Percentiles rank a stretch among this genome's conserved stretches.
phyloP scores from a whole-genome alignment of 2,888 invertebrate species.

The Lissocephala sabroskyi region DNA sequence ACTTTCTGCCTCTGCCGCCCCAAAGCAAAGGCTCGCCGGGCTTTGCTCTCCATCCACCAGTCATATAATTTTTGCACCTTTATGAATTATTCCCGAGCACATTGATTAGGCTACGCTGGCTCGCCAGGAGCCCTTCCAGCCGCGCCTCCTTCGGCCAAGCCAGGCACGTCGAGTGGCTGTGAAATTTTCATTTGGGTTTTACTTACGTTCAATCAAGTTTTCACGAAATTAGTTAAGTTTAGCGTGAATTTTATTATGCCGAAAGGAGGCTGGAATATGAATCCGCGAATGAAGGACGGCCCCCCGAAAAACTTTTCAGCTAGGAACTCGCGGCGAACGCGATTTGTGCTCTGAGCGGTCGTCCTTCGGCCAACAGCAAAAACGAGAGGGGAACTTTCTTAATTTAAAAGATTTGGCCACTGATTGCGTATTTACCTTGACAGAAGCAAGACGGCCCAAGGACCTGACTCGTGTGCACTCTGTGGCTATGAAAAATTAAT shows the following conservation, averaged over 20 bases:
- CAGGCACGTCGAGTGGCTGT: conserved; percentile 13
- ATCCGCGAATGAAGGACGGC: no score
- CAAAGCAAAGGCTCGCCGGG: no score
- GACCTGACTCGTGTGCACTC: not conserved
- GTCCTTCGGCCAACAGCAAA: no score
- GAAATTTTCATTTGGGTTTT: conserved; percentile 34
- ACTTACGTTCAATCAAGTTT: conserved; percentile 37
- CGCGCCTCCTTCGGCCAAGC: no score
- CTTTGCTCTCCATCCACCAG: no score
- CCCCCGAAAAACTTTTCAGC: no score
- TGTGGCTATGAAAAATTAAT: conserved; percentile 9
- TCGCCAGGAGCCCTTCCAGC: no score
- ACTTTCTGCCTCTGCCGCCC: no score
- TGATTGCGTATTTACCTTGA: conserved; percentile 25
- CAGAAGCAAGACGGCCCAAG: no score
- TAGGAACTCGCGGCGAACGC: no score
- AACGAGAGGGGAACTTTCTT: conserved; percentile 34
- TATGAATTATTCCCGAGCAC: conserved; percentile 34
- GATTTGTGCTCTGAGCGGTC: no score
- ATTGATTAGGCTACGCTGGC: conserved; percentile 13
- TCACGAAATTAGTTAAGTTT: conserved; percentile 37
- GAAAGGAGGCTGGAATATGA: not conserved
- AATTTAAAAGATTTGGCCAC: conserved; percentile 36
- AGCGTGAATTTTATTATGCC: conserved; percentile 36
- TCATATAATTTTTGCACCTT: conserved; percentile 22